Evolutionary conservation across 2,888 invertebrate species (phyloP).

Genomic region (Acrobasis suavella): DNA sequence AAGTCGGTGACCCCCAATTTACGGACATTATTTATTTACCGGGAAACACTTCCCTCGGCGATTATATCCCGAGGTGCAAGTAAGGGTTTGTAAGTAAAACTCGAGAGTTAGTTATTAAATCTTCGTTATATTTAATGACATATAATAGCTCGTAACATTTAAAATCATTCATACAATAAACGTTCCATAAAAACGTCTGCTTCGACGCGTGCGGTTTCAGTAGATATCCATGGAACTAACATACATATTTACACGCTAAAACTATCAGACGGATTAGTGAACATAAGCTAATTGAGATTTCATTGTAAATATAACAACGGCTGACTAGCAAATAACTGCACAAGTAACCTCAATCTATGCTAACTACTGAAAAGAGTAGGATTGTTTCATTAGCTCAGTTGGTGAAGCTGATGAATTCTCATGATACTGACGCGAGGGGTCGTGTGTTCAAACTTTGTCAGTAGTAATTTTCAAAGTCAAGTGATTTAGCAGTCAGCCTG

Average conservation of each 20-base stretch:
- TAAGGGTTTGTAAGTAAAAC: conserved; percentile 38
- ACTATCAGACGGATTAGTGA: conserved; percentile 43
- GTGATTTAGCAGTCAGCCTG: no score
- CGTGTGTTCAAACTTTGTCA: no score
- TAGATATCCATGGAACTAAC: conserved; percentile 28
- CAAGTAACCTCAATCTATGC: no score
- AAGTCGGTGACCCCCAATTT: conserved; percentile 68
- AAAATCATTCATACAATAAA: conserved; percentile 64
- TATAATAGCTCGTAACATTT: conserved; percentile 65
- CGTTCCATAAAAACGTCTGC: conserved; percentile 22
- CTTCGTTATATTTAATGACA: conserved; percentile 68
- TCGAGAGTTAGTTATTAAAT: conserved; percentile 45
- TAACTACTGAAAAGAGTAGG: no score
- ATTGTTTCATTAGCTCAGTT: no score
- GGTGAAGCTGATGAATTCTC: no score
- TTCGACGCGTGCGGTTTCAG: conserved; percentile 4
- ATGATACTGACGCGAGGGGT: no score
- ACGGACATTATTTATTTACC: conserved; percentile 49
- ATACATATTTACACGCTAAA: conserved; percentile 36
- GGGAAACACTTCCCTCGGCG: conserved; percentile 39
- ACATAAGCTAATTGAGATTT: conserved; percentile 23
- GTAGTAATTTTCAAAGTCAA: no score
- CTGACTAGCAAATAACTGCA: no score
- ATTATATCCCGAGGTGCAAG: conserved; percentile 16
- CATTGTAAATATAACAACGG: conserved; percentile 21